A percentile compares a stretch with the other conserved stretches of the same genome.
phyloP scores from a whole-genome alignment of 2,888 invertebrate genomes.

The Yponomeuta sedellus region DNA sequence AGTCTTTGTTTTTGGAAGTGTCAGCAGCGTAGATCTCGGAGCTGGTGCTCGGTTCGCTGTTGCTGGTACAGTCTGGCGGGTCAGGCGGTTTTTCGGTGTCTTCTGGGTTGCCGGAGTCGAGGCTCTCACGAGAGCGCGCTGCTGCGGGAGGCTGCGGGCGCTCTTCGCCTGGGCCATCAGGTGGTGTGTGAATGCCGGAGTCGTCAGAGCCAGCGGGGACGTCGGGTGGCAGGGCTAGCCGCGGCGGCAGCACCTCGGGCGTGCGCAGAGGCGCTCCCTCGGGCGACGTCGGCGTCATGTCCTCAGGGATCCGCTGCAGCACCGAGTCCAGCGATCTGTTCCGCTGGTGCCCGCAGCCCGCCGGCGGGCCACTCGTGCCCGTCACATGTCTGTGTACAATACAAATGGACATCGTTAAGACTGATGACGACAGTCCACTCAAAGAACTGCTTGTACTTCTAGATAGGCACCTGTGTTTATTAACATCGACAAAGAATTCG shows the following conservation, averaged over 20 bases:
- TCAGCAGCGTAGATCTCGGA: slow-evolving; percentile 50
- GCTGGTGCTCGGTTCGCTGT: slow-evolving; percentile 46
- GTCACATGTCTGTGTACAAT: slow-evolving; percentile 69
- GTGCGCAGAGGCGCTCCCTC: slow-evolving; percentile 61
- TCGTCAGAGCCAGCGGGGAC: slow-evolving; percentile 84
- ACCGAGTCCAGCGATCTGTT: slow-evolving; percentile 94
- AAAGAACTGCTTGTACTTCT: neutral
- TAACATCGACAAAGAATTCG: slow-evolving; percentile 5
- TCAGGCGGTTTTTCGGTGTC: slow-evolving; percentile 73
- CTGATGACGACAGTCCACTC: neutral
- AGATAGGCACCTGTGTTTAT: neutral
- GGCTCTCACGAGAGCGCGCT: slow-evolving; percentile 83
- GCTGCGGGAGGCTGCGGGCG: slow-evolving; percentile 45
- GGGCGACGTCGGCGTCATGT: slow-evolving; percentile 77
- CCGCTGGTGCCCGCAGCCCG: slow-evolving; percentile 85
- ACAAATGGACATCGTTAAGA: slow-evolving; percentile 21
- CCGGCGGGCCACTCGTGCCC: slow-evolving; percentile 58
- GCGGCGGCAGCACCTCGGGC: slow-evolving; percentile 71
- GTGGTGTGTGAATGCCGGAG: slow-evolving; percentile 80
- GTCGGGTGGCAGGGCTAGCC: slow-evolving; percentile 70
- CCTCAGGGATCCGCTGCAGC: slow-evolving; percentile 92
- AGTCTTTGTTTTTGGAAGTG: slow-evolving; percentile 77
- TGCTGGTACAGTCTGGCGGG: slow-evolving; percentile 50
- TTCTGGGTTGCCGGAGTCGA: slow-evolving; percentile 82
- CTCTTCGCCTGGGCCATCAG: slow-evolving; percentile 68